Conservation (phyloP, 2,797 vertebrate genomes). For the Cottoperca gobio region DNA sequence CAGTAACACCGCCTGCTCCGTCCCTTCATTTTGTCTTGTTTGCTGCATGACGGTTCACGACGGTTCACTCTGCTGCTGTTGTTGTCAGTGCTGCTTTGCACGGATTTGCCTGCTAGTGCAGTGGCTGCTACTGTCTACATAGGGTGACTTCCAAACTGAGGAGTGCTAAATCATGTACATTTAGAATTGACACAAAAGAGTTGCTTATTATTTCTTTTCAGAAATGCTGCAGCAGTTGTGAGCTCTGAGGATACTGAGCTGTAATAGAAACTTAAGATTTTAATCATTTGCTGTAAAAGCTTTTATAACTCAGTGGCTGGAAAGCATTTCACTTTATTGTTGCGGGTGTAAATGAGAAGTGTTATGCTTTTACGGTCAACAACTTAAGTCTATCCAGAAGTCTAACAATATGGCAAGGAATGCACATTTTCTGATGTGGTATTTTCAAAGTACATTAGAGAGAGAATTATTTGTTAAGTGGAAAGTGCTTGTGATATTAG, state of each 20-base stretch:
- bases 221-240: slow-evolving; percentile 11
- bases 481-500: slow-evolving; percentile 66
- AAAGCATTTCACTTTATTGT: slow-evolving; percentile 25
- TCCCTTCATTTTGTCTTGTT: slow-evolving; percentile 72
- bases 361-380: slow-evolving; percentile 23
- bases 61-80: slow-evolving; percentile 61
- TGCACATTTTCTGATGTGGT: slow-evolving; percentile 63
- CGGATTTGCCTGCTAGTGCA: slow-evolving; percentile 53
- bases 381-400: slow-evolving; percentile 36
- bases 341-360: slow-evolving; percentile 9
- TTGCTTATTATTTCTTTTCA: slow-evolving; percentile 13
- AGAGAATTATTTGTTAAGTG: slow-evolving; percentile 70
- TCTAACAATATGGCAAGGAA: slow-evolving; percentile 53
- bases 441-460: slow-evolving; percentile 78
- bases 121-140: slow-evolving; percentile 40
- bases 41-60: slow-evolving; percentile 75
- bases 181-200: slow-evolving; percentile 6
- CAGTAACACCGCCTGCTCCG: slow-evolving; percentile 73
- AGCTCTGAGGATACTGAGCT: slow-evolving; percentile 1
- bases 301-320: slow-evolving; percentile 11
- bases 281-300: slow-evolving; percentile 14
- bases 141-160: slow-evolving; percentile 36
- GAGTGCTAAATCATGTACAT: slow-evolving; percentile 23
- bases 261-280: slow-evolving; percentile 10
- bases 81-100: slow-evolving; percentile 69